Evolutionary conservation across 1,140 invertebrate genomes (phyloP), one percentile per base, ranked within the genome.

Genomic region (Zaprionus kolodkinae): DNA sequence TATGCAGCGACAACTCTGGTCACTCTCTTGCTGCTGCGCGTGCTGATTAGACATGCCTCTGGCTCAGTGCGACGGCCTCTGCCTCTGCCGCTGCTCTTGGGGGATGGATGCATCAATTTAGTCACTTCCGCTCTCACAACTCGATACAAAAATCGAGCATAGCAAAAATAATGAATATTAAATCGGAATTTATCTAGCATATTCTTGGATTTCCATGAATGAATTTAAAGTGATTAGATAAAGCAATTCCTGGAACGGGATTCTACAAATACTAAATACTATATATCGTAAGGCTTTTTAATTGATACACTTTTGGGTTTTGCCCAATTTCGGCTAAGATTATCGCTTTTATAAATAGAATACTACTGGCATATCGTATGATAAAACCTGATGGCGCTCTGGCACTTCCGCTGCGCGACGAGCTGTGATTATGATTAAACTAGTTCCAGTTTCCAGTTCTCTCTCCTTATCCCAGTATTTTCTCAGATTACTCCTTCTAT

Each of bases 41-140:
- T 87, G 84, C 73, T 70, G 84, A 87, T 83, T 87, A 83, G 83
- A 70, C 79, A 87, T 70, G 79, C 52, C 33, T 36, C 36, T 30
- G 69, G 63, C 81, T 84, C n/a, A 45, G 21, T 21, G 10, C 17
- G 60, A 21, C 21, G 21, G 21, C 21, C 21, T 21, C 21, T 21
- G 76, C 57, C 73, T 76, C 38, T 25, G 76, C 57, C 73, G 71
- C 38, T 25, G 64, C 48, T 50, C 40, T 48, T 68, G n/a, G 65
- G 79, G 72, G 69, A 87, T 87, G 72, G 66, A 87, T 87, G 85
- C 84, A 67, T 73, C 73, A 87, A 78, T 88, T 87, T 75, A 75
- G 77, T 77, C 68, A 75, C 71, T 80, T 87, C 84, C 84, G 84
- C 71, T 84, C 50, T 73, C 64, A 43, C 25, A 21, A 21, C 27